Evolutionary conservation across 1,140 invertebrate genomes (phyloP).

Genomic region (Ips typographus): DNA sequence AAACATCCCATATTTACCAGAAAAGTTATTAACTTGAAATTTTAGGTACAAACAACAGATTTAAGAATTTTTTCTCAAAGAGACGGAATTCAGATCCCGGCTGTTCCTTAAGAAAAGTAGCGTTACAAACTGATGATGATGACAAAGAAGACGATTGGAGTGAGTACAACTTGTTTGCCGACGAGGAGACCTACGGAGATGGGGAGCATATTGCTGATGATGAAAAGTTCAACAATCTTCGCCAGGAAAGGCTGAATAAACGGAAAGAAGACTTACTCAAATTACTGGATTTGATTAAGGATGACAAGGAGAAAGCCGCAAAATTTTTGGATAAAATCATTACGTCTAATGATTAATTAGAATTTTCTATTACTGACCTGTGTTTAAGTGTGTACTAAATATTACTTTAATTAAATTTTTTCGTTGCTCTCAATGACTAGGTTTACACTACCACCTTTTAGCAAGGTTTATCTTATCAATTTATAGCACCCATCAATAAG

Average conservation of each 20-base stretch:
- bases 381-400: too few relatives aligned
- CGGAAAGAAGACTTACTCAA: conserved; percentile 14
- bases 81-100: background rate
- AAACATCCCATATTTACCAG: too few relatives aligned
- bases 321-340: conserved; percentile 13
- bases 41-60: background rate
- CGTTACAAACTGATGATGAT: background rate
- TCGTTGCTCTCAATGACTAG: too few relatives aligned
- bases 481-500: too few relatives aligned
- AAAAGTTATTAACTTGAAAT: too few relatives aligned
- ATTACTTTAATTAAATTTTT: too few relatives aligned
- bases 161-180: conserved; percentile 10
- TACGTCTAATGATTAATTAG: background rate
- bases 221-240: conserved; percentile 6
- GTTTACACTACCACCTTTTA: too few relatives aligned
- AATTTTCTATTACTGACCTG: too few relatives aligned
- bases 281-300: background rate
- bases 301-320: background rate
- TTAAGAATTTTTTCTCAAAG: background rate
- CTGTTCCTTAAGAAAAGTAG: background rate
- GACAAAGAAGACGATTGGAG: background rate
- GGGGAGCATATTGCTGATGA: background rate
- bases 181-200: background rate
- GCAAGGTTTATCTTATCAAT: too few relatives aligned
- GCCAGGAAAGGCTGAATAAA: background rate